A percentile compares a stretch with the other conserved stretches of the same genome.
These are phyloP conservation scores for Parazoanthus darwini DNA, from an alignment of 92 coral and sea anemone genomes.

Conservation along the genomic window DNA sequence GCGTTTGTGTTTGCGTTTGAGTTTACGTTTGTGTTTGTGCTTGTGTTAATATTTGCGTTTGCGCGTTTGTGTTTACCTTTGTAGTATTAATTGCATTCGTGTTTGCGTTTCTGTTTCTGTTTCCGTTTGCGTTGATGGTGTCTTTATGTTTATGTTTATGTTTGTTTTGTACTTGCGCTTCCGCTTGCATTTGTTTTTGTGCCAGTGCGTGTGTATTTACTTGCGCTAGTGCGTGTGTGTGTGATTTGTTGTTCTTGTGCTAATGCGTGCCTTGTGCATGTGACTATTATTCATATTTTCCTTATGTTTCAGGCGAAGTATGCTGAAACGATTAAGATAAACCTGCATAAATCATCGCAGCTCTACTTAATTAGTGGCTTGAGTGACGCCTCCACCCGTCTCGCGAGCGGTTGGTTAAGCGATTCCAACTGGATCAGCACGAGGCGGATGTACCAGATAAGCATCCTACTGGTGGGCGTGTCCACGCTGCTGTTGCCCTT, in stretches of 20 bases:
- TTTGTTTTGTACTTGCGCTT: too few species aligned
- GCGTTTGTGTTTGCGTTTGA: too few species aligned
- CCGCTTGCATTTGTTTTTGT: too few species aligned
- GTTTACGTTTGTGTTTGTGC: too few species aligned
- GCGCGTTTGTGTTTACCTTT: too few species aligned
- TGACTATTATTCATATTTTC: neutral
- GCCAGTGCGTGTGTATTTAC: too few species aligned
- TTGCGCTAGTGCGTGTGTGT: too few species aligned
- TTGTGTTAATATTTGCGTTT: too few species aligned
- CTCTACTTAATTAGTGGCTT: constrained; percentile 8
- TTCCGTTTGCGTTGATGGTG: too few species aligned
- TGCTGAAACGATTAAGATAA: neutral
- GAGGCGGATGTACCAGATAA: neutral
- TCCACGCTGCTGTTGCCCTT: constrained; percentile 4
- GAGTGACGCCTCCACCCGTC: constrained; percentile 2
- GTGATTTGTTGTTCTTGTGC: neutral
- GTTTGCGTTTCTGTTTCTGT: too few species aligned
- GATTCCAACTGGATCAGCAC: constrained; percentile 5
- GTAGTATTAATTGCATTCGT: too few species aligned
- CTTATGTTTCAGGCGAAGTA: constrained; percentile 1
- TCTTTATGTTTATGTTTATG: too few species aligned
- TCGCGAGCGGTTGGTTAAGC: constrained; percentile 1
- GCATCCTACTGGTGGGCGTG: constrained; percentile 4
- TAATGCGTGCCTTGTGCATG: neutral
- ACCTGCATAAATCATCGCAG: neutral